Percentiles rank a stretch among this genome's conserved stretches.
Evolutionary conservation across 2,797 vertebrate genomes (phyloP).

Genomic region (Parambassis ranga): DNA sequence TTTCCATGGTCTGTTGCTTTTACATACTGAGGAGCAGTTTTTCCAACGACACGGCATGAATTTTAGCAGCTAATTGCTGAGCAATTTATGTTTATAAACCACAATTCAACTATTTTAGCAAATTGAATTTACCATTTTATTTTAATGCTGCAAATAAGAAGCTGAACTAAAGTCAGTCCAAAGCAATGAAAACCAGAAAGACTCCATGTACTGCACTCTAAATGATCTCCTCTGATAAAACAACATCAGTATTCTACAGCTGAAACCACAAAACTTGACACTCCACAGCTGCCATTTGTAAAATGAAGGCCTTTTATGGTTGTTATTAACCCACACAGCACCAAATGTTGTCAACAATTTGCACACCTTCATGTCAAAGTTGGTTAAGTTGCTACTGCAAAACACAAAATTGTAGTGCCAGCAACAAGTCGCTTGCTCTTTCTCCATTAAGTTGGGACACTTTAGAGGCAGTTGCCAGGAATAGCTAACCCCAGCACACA

Average conservation of each 20-base stretch:
- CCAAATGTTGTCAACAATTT: constrained; percentile 58
- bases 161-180: constrained; percentile 37
- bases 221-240: constrained; percentile 74
- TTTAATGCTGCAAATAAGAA: constrained; percentile 40
- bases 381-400: constrained; percentile 1
- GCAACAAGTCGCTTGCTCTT: constrained; percentile 10
- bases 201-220: constrained; percentile 45
- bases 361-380: constrained; percentile 15
- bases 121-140: constrained; percentile 41
- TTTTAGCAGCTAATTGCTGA: constrained; percentile 22
- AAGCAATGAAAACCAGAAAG: constrained; percentile 48
- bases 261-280: constrained; percentile 77
- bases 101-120: constrained; percentile 15
- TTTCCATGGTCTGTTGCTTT: constrained; percentile 21
- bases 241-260: constrained; percentile 73
- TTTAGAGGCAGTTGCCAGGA: constrained; percentile 36
- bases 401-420: not conserved
- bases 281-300: constrained; percentile 74
- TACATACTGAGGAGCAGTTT: not conserved
- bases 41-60: constrained; percentile 20
- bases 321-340: constrained; percentile 59
- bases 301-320: constrained; percentile 65
- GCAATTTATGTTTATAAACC: constrained; percentile 23
- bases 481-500: constrained; percentile 31
- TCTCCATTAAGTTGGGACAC: constrained; percentile 13